Evolutionary conservation across 2,797 vertebrate genomes (phyloP).

Genomic region (Rhynchotus rufescens): DNA sequence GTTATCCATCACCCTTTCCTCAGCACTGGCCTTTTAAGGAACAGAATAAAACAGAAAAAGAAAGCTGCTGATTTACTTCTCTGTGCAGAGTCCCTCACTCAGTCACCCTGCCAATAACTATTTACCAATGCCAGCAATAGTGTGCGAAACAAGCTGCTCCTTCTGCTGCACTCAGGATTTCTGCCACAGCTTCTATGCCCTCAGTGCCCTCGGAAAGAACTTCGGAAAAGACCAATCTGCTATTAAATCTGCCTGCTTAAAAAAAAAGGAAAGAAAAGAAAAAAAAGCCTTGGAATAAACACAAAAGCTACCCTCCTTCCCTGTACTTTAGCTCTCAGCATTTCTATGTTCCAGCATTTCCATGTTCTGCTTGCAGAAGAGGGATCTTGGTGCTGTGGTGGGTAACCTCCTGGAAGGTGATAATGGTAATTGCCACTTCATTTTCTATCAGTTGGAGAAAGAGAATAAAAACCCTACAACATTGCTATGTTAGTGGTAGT

Average conservation of each 20-base stretch:
- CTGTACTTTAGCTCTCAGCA: not conserved
- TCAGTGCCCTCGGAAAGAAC: constrained; percentile 17
- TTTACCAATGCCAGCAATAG: constrained; percentile 16
- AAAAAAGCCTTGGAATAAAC: constrained; percentile 33
- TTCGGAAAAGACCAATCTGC: constrained; percentile 53
- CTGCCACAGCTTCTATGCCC: constrained; percentile 48
- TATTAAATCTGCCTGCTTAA: constrained; percentile 10
- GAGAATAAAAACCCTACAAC: not conserved
- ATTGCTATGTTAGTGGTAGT: not conserved
- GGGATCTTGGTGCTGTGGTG: not conserved
- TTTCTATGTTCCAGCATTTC: not conserved
- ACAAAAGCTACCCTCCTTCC: constrained; percentile 15
- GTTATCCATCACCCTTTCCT: not conserved
- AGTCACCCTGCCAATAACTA: constrained; percentile 39
- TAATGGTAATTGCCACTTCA: not conserved
- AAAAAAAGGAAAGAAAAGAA: no score
- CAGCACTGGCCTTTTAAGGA: not conserved
- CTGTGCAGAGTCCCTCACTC: constrained; percentile 10
- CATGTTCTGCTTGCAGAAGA: not conserved
- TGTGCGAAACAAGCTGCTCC: constrained; percentile 59
- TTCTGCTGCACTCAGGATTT: constrained; percentile 54
- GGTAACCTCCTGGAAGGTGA: not conserved
- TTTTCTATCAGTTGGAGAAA: not conserved
- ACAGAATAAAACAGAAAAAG: not conserved
- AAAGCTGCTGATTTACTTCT: constrained; percentile 37